Percentiles rank a stretch among this genome's conserved stretches.
Evolutionary conservation across 2,797 vertebrate species (phyloP).

Genomic region (Antrozous pallidus): DNA sequence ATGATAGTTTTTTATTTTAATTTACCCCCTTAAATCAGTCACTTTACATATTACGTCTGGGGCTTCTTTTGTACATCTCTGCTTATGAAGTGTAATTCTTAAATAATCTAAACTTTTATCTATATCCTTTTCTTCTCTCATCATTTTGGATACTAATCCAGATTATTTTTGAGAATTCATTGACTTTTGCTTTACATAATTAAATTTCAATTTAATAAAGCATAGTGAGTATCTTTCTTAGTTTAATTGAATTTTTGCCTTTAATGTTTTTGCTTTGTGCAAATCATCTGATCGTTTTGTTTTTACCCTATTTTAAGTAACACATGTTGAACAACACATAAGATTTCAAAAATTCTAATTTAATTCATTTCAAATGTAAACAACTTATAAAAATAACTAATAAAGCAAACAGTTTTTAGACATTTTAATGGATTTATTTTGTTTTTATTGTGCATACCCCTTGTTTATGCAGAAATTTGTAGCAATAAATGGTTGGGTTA

Average conservation of each 20-base stretch:
- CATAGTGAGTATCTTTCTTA: conserved; percentile 44
- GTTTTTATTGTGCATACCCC: conserved; percentile 72
- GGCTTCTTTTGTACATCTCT: neutral
- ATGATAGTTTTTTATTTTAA: neutral
- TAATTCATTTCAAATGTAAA: conserved; percentile 64
- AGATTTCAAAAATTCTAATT: conserved; percentile 64
- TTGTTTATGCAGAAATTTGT: conserved; percentile 71
- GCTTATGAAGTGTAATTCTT: neutral
- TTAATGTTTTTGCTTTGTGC: conserved; percentile 65
- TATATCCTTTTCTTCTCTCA: conserved; percentile 10
- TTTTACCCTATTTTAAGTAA: conserved; percentile 54
- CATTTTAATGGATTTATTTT: conserved; percentile 66
- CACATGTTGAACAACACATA: conserved; percentile 62
- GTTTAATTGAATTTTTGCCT: conserved; percentile 64
- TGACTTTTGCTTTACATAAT: conserved; percentile 55
- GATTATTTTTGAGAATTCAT: conserved; percentile 60
- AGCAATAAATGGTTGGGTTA: conserved; percentile 71
- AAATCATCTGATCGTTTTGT: conserved; percentile 63
- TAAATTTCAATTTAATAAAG: conserved; percentile 58
- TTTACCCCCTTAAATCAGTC: neutral
- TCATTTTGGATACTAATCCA: conserved; percentile 56
- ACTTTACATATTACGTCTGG: neutral
- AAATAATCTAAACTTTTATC: conserved; percentile 33
- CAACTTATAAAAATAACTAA: conserved; percentile 58
- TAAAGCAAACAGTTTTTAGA: conserved; percentile 68